phyloP scores from a whole-genome alignment of 2,888 invertebrate species.

The Cephus pygmeus region DNA sequence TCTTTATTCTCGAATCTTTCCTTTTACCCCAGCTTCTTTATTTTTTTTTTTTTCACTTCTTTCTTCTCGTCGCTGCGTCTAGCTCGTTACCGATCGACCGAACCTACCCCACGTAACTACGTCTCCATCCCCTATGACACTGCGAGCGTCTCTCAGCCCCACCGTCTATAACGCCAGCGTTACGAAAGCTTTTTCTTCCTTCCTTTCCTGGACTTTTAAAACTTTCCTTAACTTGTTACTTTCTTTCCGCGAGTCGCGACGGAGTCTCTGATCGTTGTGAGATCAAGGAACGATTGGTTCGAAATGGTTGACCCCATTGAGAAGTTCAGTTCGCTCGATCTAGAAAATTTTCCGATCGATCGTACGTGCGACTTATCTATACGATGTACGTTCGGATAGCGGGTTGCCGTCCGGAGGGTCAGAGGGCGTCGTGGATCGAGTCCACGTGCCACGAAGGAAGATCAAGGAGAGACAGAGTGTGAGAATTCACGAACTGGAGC shows the following conservation, averaged over 20 bases:
- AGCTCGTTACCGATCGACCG: background rate
- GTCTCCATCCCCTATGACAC: background rate
- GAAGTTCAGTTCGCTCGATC: background rate
- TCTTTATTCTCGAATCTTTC: background rate
- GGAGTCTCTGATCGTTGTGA: background rate
- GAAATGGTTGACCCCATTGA: conserved; percentile 1
- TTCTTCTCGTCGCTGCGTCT: background rate
- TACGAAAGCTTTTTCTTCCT: background rate
- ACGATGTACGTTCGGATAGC: background rate
- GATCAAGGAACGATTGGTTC: background rate
- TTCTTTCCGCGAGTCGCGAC: background rate
- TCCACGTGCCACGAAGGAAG: background rate
- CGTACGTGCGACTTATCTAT: background rate
- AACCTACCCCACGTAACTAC: background rate
- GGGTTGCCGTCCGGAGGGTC: no score
- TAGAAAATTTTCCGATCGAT: background rate
- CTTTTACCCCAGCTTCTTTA: background rate
- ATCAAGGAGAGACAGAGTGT: background rate
- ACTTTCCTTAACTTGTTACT: background rate
- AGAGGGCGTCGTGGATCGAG: background rate
- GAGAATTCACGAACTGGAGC: background rate
- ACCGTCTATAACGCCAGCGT: background rate
- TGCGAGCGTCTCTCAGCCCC: background rate
- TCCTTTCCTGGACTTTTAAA: background rate
- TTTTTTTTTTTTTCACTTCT: background rate